A percentile compares a stretch with the other conserved stretches of the same genome.
phyloP scores from a whole-genome alignment of 2,888 invertebrate genomes.

The Cantharis flavilabris region DNA sequence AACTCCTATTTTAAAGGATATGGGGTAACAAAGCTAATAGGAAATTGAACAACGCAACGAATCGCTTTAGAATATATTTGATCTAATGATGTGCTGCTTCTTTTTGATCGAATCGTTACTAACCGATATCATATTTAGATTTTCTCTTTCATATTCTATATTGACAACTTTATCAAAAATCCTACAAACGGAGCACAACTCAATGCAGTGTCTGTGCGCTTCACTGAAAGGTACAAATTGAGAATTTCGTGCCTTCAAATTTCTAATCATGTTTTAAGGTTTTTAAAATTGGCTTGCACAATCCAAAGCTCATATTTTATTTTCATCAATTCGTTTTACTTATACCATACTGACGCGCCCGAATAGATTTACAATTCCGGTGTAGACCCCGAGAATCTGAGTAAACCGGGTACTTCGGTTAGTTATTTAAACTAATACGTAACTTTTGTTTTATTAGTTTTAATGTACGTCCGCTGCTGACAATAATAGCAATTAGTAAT shows the following conservation, averaged over 20 bases:
- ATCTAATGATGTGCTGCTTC: slow-evolving; percentile 20
- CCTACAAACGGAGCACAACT: slow-evolving; percentile 6
- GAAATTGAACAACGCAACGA: slow-evolving; percentile 22
- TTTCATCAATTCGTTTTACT: too few species aligned
- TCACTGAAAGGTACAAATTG: neutral
- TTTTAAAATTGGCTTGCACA: neutral
- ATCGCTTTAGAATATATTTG: slow-evolving; percentile 11
- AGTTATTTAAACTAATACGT: too few species aligned
- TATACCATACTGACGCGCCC: too few species aligned
- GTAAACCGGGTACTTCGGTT: too few species aligned
- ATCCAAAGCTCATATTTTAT: too few species aligned
- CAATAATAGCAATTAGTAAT: too few species aligned
- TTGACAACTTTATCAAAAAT: slow-evolving; percentile 13
- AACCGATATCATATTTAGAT: slow-evolving; percentile 17
- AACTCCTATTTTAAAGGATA: slow-evolving; percentile 14
- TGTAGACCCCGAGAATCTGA: too few species aligned
- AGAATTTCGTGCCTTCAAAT: neutral
- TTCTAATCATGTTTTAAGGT: neutral
- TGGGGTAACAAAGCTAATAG: slow-evolving; percentile 5
- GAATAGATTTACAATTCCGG: too few species aligned
- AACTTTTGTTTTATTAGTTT: too few species aligned
- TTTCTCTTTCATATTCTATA: slow-evolving; percentile 12
- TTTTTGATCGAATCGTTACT: slow-evolving; percentile 23
- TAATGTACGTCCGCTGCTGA: too few species aligned
- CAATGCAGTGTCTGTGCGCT: neutral